These are phyloP conservation scores for Dusona sp. DNA, from an alignment of 2,888 invertebrate species.

Conservation along the genomic window DNA sequence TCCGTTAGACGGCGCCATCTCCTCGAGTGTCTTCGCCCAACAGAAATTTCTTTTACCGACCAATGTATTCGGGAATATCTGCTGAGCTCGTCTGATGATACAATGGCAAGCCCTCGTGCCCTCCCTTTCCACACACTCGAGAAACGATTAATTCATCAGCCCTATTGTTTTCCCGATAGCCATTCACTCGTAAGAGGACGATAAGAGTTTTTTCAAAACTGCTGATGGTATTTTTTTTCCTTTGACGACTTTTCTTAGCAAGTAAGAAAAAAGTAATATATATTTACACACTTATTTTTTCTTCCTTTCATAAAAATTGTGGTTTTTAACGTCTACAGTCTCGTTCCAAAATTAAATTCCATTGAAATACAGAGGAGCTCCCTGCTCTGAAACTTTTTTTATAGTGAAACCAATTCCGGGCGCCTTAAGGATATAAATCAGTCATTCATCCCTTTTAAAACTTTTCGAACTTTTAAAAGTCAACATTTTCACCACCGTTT, in stretches of 20 bases:
- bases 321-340: not conserved
- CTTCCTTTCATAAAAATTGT: not conserved
- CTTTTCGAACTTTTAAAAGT: no score
- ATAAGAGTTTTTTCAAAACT: constrained; percentile 9
- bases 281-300: not conserved
- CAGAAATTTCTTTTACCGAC: constrained; percentile 56
- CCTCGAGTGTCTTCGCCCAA: constrained; percentile 16
- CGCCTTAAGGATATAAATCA: no score
- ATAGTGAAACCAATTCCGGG: no score
- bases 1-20: constrained; percentile 73
- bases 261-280: not conserved
- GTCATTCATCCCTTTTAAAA: no score
- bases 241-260: not conserved
- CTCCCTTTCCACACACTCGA: not conserved
- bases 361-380: no score
- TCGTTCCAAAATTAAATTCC: not conserved
- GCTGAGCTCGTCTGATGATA: constrained; percentile 45
- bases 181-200: not conserved
- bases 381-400: no score
- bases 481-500: no score
- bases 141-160: constrained; percentile 22
- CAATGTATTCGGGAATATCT: constrained; percentile 5
- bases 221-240: not conserved
- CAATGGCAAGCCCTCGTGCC: constrained; percentile 21
- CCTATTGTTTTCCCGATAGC: constrained; percentile 11